phyloP scores from a whole-genome alignment of 2,888 invertebrate genomes.

The Prionchulus punctatus region DNA sequence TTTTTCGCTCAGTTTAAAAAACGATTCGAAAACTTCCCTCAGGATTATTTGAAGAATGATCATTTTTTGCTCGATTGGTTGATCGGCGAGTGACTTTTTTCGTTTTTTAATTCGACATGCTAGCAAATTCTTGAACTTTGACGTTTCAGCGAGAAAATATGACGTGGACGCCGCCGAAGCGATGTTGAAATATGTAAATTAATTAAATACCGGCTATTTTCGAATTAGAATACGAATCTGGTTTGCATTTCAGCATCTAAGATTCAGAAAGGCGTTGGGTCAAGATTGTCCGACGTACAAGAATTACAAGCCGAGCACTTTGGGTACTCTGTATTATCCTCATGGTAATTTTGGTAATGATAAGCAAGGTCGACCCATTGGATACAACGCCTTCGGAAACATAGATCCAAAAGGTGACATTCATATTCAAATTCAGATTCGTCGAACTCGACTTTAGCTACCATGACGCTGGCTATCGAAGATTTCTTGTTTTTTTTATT shows the following conservation, averaged over 20 bases:
- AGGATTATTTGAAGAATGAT: background rate
- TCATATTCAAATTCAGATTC: no score
- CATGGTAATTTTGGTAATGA: background rate
- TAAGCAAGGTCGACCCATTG: background rate
- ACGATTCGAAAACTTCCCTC: background rate
- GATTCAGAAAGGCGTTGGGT: background rate
- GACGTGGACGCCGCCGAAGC: constrained; percentile 2
- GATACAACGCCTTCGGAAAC: background rate
- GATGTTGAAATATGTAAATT: constrained; percentile 1
- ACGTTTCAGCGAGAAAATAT: constrained; percentile 5
- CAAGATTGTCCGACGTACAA: background rate
- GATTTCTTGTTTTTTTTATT: no score
- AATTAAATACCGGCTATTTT: no score
- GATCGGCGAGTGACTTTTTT: background rate
- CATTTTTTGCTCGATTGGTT: constrained; percentile 4
- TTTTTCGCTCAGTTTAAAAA: background rate
- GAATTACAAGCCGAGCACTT: background rate
- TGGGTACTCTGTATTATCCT: background rate
- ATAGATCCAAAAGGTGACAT: constrained; percentile 4
- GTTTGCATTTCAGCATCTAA: constrained; percentile 3
- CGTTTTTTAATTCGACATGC: background rate
- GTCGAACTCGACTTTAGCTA: no score
- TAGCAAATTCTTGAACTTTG: no score
- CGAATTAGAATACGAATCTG: no score
- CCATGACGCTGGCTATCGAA: no score